A percentile compares a stretch with the other conserved stretches of the same genome.
These are phyloP conservation scores for Zophobas atratus DNA, from an alignment of 1,140 invertebrate genomes.

Conservation along the genomic window DNA sequence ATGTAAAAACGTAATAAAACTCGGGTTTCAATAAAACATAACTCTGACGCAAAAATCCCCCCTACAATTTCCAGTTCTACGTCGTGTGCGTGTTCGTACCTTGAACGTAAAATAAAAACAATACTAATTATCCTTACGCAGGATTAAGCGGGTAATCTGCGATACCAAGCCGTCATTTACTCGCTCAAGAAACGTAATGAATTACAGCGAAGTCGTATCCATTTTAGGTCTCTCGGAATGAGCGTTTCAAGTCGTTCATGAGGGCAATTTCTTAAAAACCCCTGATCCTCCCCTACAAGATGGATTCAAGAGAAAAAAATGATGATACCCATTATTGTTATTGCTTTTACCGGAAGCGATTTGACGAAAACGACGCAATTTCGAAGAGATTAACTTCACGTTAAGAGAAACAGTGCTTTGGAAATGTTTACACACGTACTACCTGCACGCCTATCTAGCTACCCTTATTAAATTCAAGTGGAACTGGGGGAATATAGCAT, in stretches of 20 bases:
- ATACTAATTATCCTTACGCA: neutral
- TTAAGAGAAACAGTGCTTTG: slow-evolving; percentile 27
- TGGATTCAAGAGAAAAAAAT: slow-evolving; percentile 22
- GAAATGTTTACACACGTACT: slow-evolving; percentile 31
- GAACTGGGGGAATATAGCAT: slow-evolving; percentile 14
- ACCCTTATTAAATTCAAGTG: slow-evolving; percentile 27
- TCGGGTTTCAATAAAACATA: no score
- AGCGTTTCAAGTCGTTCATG: neutral
- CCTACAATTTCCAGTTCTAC: neutral
- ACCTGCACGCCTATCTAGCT: slow-evolving; percentile 26
- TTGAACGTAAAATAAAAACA: no score
- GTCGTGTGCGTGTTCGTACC: no score
- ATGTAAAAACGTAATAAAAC: no score
- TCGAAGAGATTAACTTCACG: slow-evolving; percentile 34
- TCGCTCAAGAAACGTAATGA: neutral
- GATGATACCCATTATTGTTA: slow-evolving; percentile 40
- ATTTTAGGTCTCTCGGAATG: neutral
- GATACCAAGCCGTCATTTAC: no score
- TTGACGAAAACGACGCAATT: slow-evolving; percentile 33
- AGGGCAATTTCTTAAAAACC: slow-evolving; percentile 19
- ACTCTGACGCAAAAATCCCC: neutral
- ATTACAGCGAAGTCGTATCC: neutral
- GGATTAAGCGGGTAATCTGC: neutral
- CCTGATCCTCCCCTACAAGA: neutral
- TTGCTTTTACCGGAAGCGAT: slow-evolving; percentile 34